Evolutionary conservation across 2,888 invertebrate genomes (phyloP), one percentile per base, ranked within the genome.

Genomic region (Hydropsyche betteni): DNA sequence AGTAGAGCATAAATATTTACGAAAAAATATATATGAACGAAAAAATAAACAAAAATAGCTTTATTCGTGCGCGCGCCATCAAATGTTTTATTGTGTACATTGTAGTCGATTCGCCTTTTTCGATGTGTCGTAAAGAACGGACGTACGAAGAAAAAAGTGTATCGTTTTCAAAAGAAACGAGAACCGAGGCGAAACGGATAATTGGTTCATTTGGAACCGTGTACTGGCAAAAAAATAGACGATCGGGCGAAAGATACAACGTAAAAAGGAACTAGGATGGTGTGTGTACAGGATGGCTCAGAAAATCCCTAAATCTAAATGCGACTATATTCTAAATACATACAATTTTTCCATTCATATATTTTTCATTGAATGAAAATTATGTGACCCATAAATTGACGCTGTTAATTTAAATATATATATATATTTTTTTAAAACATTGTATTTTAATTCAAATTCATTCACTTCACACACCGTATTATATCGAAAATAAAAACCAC

Each of bases 41-140:
- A 16, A 14, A 69, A 69, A 70, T 10, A 70, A 70, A 70, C 33
- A 70, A 70, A 69, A 51, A 53, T 51, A 34, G 53, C 51, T 70
- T 52, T 70, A 70, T 70, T 70, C 36, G 44, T 44, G 44, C 33
- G 58, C 16, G 58, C 52, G 51, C 51, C 53, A 70, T 70, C 51
- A 70, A 70, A 70, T 51, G 53, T 70, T 70, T 70, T 70, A 70
- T 70, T 70, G 70, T 70, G 44, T 53, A 70, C 53, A 70, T 70
- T 12, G 33, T 70, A 34, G 70, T 14, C 16, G 70, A 70, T 64
- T 64, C 64, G 44, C 44, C 14, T 24, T 70, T 53, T 52, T 53
- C 70, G 44, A 34, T 70, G 53, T 51, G 36, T 53, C 53, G 70
- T 34, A 70, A 70, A 70, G 52, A 51, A 70, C 34, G 52, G n/a